Percentiles rank a stretch among this genome's conserved stretches.
Conservation (phyloP, 2,113 vertebrate species). For the Tetrao urogallus region DNA sequence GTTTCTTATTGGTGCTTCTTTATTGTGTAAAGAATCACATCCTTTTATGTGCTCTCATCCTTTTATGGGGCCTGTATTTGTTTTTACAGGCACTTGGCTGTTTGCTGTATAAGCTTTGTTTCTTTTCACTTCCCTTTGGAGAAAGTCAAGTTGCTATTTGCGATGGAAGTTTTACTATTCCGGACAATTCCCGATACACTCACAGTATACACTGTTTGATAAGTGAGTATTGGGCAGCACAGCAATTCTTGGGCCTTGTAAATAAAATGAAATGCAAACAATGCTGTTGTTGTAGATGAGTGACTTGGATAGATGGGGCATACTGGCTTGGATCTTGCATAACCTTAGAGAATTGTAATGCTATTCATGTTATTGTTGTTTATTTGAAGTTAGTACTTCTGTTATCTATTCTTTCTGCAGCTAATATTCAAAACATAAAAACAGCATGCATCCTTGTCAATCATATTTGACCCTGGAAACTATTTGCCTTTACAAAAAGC, state of each 20-base stretch:
- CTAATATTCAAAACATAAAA: neutral
- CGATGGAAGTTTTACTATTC: constrained; percentile 94
- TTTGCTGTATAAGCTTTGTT: constrained; percentile 99
- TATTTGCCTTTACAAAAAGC: neutral
- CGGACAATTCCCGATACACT: constrained; percentile 93
- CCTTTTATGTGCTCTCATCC: neutral
- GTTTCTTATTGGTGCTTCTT: neutral
- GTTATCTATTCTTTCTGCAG: neutral
- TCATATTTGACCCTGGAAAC: neutral
- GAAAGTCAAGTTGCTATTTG: constrained; percentile 99
- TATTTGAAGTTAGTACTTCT: neutral
- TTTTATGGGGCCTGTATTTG: neutral
- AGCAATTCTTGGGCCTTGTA: accelerated
- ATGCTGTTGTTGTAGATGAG: accelerated
- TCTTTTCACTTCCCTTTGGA: constrained; percentile 97
- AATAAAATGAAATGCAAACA: neutral
- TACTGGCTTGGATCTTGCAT: neutral
- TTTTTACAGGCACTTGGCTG: constrained; percentile 92
- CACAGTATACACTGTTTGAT: constrained; percentile 92
- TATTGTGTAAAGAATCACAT: too few relatives aligned
- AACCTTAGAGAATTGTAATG: neutral
- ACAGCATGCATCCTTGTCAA: accelerated
- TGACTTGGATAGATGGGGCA: neutral
- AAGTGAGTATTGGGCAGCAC: constrained; percentile 82
- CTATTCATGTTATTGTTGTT: accelerated